These are phyloP conservation scores for Neosilurus mollespiculum DNA, from an alignment of 2,797 vertebrate genomes.

Conservation along the genomic window DNA sequence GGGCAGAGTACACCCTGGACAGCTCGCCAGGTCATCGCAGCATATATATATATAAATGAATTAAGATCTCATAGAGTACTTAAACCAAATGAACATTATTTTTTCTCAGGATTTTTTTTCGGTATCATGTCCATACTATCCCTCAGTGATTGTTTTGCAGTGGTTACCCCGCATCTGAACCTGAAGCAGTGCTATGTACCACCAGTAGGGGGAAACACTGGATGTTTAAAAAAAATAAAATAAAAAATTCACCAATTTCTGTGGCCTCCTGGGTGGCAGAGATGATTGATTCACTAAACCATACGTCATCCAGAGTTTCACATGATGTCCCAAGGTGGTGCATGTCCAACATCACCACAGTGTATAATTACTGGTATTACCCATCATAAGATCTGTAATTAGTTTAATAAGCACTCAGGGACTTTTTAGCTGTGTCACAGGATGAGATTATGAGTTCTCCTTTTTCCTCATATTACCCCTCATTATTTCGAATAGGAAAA, in stretches of 20 bases:
- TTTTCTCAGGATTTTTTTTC: too few species aligned
- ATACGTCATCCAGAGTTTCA: neutral
- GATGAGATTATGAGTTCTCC: neutral
- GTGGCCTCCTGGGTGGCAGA: neutral
- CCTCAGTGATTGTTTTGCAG: too few species aligned
- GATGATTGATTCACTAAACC: constrained; percentile 16
- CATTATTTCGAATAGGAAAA: constrained; percentile 2
- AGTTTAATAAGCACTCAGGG: neutral
- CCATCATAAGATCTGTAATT: constrained; percentile 13
- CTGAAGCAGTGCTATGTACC: constrained; percentile 18
- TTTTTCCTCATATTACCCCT: neutral
- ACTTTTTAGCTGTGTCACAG: constrained; percentile 12
- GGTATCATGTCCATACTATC: too few species aligned
- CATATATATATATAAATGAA: too few species aligned
- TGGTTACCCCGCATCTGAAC: neutral
- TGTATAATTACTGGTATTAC: constrained; percentile 5
- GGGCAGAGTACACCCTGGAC: too few species aligned
- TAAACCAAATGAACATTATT: too few species aligned
- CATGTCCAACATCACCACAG: neutral
- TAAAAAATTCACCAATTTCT: constrained; percentile 2
- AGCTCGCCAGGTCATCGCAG: too few species aligned
- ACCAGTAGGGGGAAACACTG: constrained; percentile 54
- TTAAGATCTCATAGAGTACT: too few species aligned
- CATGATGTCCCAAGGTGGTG: neutral
- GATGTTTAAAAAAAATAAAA: constrained; percentile 19